Conservation (phyloP, 2,888 invertebrate species). For the Heteromurus nitidus region DNA sequence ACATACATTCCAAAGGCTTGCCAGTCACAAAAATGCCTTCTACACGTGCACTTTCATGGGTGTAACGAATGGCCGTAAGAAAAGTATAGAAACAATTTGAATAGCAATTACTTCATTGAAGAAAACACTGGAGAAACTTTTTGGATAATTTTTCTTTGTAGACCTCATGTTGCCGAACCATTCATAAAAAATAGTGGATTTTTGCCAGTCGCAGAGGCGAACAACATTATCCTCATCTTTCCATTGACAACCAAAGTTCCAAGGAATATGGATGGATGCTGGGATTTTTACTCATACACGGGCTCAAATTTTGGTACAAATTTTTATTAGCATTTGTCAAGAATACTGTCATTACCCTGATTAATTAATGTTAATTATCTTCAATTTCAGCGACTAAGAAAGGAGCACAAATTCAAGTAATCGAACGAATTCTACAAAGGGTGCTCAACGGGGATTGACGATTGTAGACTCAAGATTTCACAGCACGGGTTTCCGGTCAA, state of each 20-base stretch:
- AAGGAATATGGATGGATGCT: conserved; percentile 68
- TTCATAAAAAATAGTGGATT: conserved; percentile 70
- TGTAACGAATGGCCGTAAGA: conserved; percentile 72
- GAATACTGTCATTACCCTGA: neutral
- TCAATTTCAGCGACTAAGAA: conserved; percentile 62
- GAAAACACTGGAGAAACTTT: conserved; percentile 5
- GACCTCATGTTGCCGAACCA: conserved; percentile 60
- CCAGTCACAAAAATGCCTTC: conserved; percentile 54
- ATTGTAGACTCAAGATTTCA: neutral
- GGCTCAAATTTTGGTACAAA: conserved; percentile 63
- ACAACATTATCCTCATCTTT: conserved; percentile 67
- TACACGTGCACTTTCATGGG: conserved; percentile 72
- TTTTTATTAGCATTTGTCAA: neutral
- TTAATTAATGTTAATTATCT: neutral
- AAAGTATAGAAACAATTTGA: neutral
- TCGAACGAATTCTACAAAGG: conserved; percentile 53
- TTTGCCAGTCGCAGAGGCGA: conserved; percentile 67
- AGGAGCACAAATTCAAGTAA: conserved; percentile 67
- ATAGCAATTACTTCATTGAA: no score
- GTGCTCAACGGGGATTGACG: neutral
- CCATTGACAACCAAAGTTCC: conserved; percentile 68
- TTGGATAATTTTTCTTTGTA: conserved; percentile 15
- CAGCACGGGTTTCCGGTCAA: neutral
- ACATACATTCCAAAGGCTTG: conserved; percentile 69
- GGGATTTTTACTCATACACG: conserved; percentile 71